These are phyloP conservation scores for Leucoptera coffeella DNA, from an alignment of 2,888 invertebrate species.

Conservation along the genomic window DNA sequence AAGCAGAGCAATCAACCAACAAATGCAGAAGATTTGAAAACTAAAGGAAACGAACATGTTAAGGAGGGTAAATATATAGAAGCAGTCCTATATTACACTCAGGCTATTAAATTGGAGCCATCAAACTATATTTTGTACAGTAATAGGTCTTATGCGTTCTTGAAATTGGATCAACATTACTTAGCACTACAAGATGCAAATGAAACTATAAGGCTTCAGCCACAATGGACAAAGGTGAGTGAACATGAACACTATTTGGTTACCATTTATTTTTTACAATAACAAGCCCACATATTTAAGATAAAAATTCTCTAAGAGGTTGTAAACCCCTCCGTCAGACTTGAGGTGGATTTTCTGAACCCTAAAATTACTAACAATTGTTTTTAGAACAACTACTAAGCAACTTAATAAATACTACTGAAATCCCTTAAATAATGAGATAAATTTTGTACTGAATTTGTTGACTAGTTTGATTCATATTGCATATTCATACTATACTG, in stretches of 20 bases:
- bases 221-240: constrained; percentile 71
- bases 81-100: constrained; percentile 73
- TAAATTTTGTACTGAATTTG: too few species aligned
- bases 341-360: too few species aligned
- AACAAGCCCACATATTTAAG: too few species aligned
- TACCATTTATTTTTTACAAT: too few species aligned
- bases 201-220: constrained; percentile 66
- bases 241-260: constrained; percentile 3
- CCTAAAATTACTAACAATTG: too few species aligned
- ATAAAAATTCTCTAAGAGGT: too few species aligned
- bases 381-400: too few species aligned
- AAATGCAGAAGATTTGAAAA: constrained; percentile 58
- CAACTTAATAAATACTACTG: too few species aligned
- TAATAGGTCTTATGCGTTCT: constrained; percentile 74
- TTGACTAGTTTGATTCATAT: too few species aligned
- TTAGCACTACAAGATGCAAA: constrained; percentile 73
- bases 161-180: constrained; percentile 71
- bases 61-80: constrained; percentile 66
- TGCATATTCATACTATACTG: too few species aligned
- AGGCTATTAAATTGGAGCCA: constrained; percentile 69
- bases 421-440: too few species aligned
- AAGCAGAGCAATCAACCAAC: constrained; percentile 17
- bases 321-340: too few species aligned
- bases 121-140: constrained; percentile 67
- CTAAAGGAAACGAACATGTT: constrained; percentile 70